These are phyloP conservation scores for Cabera pusaria DNA, from an alignment of 2,888 invertebrate genomes.

Conservation along the genomic window DNA sequence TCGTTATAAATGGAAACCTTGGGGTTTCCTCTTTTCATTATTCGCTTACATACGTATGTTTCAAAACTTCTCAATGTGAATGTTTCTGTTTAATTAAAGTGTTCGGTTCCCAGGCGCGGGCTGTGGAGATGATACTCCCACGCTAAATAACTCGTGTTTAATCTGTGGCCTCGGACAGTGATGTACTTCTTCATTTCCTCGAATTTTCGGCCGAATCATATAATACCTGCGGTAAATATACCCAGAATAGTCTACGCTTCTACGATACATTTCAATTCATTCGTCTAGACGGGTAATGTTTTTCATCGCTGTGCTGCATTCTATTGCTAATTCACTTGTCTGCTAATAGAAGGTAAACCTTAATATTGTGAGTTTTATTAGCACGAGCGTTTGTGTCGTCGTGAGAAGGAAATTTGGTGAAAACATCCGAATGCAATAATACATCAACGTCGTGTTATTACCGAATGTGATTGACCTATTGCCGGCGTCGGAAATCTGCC, in stretches of 20 bases:
- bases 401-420: too few species aligned
- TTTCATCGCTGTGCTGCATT: neutral
- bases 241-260: slow-evolving; percentile 1
- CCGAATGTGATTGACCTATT: slow-evolving; percentile 4
- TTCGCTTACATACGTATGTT: slow-evolving; percentile 6
- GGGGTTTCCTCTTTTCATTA: slow-evolving; percentile 1
- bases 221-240: neutral
- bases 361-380: slow-evolving; percentile 7
- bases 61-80: neutral
- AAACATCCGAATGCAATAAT: slow-evolving; percentile 4
- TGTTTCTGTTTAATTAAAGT: slow-evolving; percentile 1
- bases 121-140: slow-evolving; percentile 4
- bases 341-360: neutral
- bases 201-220: slow-evolving; percentile 6
- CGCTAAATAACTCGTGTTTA: neutral
- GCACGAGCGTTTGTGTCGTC: slow-evolving; percentile 4
- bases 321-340: neutral
- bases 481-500: slow-evolving; percentile 14
- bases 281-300: slow-evolving; percentile 4
- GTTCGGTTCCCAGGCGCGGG: slow-evolving; percentile 5
- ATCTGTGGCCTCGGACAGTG: slow-evolving; percentile 6
- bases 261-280: neutral
- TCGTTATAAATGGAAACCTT: slow-evolving; percentile 4
- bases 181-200: slow-evolving; percentile 7
- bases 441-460: slow-evolving; percentile 12